Evolutionary conservation across 1,140 invertebrate genomes (phyloP).

Genomic region (Cydia amplana): DNA sequence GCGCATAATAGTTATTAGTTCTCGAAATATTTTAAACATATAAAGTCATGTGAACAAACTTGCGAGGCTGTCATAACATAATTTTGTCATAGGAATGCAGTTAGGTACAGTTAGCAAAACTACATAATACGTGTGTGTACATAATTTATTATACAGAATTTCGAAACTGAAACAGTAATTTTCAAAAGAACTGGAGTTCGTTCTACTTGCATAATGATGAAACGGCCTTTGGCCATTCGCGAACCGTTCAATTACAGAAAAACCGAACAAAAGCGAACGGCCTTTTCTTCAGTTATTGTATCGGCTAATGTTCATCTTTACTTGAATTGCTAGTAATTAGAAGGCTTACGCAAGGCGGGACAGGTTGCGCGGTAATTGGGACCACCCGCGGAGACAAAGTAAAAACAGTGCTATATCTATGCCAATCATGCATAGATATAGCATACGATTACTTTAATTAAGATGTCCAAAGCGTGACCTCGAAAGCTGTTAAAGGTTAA

Average conservation of each 20-base stretch:
- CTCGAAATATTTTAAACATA: too few species aligned
- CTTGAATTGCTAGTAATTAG: constrained; percentile 49
- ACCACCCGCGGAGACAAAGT: constrained; percentile 53
- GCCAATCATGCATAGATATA: constrained; percentile 55
- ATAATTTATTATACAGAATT: too few species aligned
- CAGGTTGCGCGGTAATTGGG: constrained; percentile 47
- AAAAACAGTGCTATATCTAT: constrained; percentile 48
- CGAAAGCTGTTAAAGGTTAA: constrained; percentile 7
- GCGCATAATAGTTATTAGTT: too few species aligned
- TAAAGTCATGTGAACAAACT: too few species aligned
- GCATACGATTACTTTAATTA: constrained; percentile 32
- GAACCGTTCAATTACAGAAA: constrained; percentile 39
- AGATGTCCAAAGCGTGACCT: constrained; percentile 18
- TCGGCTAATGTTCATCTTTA: constrained; percentile 44
- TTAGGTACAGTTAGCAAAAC: too few species aligned
- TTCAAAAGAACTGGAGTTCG: background rate
- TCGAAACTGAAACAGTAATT: background rate
- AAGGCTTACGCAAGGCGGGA: constrained; percentile 44
- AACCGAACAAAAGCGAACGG: constrained; percentile 34
- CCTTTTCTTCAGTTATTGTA: constrained; percentile 37
- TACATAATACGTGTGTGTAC: too few species aligned
- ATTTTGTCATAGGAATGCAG: background rate
- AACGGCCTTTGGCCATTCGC: constrained; percentile 7
- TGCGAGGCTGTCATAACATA: too few species aligned
- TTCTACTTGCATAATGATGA: constrained; percentile 3